Evolutionary conservation across 2,113 vertebrate species (phyloP).

Genomic region (Nannospalax galili): DNA sequence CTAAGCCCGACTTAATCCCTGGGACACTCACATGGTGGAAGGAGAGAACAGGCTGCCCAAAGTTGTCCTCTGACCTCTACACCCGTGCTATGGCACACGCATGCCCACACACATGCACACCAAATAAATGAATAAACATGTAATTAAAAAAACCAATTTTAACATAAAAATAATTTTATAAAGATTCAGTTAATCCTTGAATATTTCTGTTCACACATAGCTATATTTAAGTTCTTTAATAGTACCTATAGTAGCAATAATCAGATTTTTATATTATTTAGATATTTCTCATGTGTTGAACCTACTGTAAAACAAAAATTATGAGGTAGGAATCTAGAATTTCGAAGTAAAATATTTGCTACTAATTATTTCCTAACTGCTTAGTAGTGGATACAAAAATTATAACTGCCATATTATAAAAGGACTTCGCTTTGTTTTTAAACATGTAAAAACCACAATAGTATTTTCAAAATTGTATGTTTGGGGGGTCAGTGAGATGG

Average conservation of each 20-base stretch:
- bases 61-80: background rate
- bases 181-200: background rate
- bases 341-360: constrained; percentile 60
- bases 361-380: constrained; percentile 41
- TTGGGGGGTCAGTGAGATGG: background rate
- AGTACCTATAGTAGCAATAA: background rate
- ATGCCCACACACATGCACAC: background rate
- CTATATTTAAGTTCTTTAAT: background rate
- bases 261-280: constrained; percentile 6
- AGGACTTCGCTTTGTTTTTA: constrained; percentile 52
- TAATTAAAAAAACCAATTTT: background rate
- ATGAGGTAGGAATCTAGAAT: constrained; percentile 41
- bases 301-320: constrained; percentile 23
- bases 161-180: no score
- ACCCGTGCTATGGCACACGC: background rate
- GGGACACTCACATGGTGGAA: background rate
- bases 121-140: background rate
- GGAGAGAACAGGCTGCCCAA: background rate
- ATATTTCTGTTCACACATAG: background rate
- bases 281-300: background rate
- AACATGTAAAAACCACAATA: constrained; percentile 21
- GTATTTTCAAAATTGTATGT: background rate
- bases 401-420: background rate
- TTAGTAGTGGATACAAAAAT: constrained; percentile 53
- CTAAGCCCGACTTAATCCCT: background rate